Conservation (phyloP, 2,797 vertebrate genomes). For the Fringilla coelebs region DNA sequence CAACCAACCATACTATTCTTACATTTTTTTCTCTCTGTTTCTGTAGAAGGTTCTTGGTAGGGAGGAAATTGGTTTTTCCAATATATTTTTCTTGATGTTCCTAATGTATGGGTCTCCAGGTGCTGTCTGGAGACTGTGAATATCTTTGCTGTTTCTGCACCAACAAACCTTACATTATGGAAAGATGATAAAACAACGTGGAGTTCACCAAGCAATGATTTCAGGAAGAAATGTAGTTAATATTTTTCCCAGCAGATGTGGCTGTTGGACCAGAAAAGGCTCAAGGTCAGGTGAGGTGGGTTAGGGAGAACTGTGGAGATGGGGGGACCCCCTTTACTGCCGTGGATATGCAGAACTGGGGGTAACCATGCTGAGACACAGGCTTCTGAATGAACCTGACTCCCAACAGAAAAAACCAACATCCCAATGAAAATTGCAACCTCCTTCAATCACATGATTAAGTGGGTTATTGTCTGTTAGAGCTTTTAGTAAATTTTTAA, state of each 20-base stretch:
- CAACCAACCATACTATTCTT: not conserved
- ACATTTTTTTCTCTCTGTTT: not conserved
- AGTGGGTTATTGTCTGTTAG: not conserved
- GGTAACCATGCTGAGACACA: not conserved
- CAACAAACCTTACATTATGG: not conserved
- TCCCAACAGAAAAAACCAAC: not conserved
- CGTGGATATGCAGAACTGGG: not conserved
- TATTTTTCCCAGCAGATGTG: slow-evolving; percentile 48
- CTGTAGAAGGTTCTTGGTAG: not conserved
- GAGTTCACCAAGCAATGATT: not conserved
- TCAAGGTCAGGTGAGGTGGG: not conserved
- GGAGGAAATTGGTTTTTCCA: not conserved
- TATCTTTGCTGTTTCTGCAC: not conserved
- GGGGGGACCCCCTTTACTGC: not conserved
- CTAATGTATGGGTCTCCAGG: not conserved
- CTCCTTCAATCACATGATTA: not conserved
- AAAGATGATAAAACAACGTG: not conserved
- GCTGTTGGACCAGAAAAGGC: slow-evolving; percentile 5
- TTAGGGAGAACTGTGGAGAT: not conserved
- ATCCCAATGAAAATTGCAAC: not conserved
- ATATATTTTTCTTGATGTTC: not conserved
- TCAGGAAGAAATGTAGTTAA: not conserved
- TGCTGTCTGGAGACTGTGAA: not conserved
- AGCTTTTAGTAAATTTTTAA: not conserved
- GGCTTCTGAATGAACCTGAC: not conserved